Conservation (phyloP, 2,888 invertebrate species). For the Meliscaeva auricollis region DNA sequence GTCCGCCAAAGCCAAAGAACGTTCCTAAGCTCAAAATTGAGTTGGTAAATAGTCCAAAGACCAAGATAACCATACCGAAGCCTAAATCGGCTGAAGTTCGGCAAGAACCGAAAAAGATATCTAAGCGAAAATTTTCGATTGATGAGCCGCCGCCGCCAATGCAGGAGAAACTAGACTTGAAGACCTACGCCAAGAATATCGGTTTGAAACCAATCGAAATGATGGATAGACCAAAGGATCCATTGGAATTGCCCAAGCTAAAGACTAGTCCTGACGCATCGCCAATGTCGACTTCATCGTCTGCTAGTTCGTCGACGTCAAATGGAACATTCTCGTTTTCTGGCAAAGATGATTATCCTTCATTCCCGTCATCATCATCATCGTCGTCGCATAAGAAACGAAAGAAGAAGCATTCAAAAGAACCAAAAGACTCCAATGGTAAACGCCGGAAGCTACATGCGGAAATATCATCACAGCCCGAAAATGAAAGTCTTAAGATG, state of each 20-base stretch:
- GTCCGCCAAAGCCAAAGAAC: constrained; percentile 77
- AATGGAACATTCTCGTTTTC: constrained; percentile 78
- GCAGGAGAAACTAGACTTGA: constrained; percentile 80
- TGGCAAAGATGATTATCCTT: constrained; percentile 41
- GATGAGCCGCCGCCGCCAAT: constrained; percentile 78
- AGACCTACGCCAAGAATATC: constrained; percentile 83
- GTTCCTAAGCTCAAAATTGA: constrained; percentile 83
- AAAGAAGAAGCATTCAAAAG: constrained; percentile 86
- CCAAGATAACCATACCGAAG: constrained; percentile 79
- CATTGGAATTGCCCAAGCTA: constrained; percentile 71
- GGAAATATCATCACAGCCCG: constrained; percentile 84
- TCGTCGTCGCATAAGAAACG: constrained; percentile 85
- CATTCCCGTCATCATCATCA: constrained; percentile 63
- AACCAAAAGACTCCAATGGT: constrained; percentile 82
- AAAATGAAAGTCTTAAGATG: constrained; percentile 85
- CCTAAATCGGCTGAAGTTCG: constrained; percentile 80
- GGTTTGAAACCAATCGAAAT: constrained; percentile 82
- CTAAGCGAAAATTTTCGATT: constrained; percentile 79
- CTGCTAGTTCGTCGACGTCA: constrained; percentile 79
- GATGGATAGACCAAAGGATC: constrained; percentile 61
- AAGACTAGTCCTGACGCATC: constrained; percentile 82
- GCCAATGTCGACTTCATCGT: constrained; percentile 82
- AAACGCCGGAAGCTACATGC: constrained; percentile 86
- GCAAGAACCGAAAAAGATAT: constrained; percentile 76
- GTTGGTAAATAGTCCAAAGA: constrained; percentile 80